These are phyloP conservation scores for Chloroclystis v-ata DNA, from an alignment of 2,888 invertebrate species.

Conservation along the genomic window DNA sequence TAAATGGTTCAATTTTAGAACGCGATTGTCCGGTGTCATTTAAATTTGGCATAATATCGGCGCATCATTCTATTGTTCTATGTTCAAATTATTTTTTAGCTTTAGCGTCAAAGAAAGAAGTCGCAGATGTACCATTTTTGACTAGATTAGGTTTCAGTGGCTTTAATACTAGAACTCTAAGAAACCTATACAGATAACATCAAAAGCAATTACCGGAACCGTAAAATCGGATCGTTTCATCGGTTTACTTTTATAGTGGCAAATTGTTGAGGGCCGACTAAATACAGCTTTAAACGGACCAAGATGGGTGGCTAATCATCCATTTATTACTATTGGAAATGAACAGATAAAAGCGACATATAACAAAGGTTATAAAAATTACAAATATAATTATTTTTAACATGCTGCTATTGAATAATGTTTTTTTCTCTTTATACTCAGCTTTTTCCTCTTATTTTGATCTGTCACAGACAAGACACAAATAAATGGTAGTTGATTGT, in stretches of 20 bases:
- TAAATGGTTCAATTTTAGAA: slow-evolving; percentile 1
- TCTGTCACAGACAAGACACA: no score
- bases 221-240: slow-evolving; percentile 42
- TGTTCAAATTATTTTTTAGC: background rate
- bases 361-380: background rate
- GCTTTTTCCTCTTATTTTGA: no score
- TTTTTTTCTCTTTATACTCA: no score
- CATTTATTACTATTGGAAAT: slow-evolving; percentile 63
- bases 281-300: slow-evolving; percentile 48
- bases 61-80: background rate
- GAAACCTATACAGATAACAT: background rate
- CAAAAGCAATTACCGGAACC: slow-evolving; percentile 42
- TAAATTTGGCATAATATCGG: background rate
- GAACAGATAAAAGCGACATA: slow-evolving; percentile 21
- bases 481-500: no score
- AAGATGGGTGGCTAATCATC: slow-evolving; percentile 58
- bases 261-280: slow-evolving; percentile 61
- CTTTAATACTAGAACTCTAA: no score
- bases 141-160: no score
- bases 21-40: background rate
- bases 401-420: no score
- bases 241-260: slow-evolving; percentile 60
- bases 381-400: no score
- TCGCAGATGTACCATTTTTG: no score
- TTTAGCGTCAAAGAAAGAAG: background rate